A percentile compares a stretch with the other conserved stretches of the same genome.
phyloP scores from a whole-genome alignment of 2,797 vertebrate species.

The Syngnathus rostellatus region DNA sequence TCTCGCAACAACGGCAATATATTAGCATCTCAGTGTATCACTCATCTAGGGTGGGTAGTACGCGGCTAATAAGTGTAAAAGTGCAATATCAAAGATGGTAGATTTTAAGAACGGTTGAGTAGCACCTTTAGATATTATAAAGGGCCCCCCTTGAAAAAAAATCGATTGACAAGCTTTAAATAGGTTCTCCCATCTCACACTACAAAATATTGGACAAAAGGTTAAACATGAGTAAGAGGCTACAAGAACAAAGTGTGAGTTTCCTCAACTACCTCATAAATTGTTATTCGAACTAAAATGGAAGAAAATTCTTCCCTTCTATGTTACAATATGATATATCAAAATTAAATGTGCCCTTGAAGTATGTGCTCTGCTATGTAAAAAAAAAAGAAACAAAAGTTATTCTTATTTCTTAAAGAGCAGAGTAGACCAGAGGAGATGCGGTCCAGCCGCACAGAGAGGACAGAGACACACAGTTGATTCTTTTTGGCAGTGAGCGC shows the following conservation, averaged over 20 bases:
- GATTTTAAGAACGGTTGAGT: constrained; percentile 25
- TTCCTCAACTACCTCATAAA: neutral
- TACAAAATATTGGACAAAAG: neutral
- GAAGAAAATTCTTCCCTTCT: neutral
- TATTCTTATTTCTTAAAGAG: neutral
- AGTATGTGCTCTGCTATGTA: neutral
- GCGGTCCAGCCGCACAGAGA: constrained; percentile 18
- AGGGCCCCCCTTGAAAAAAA: neutral
- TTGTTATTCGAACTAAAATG: neutral
- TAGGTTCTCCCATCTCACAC: constrained; percentile 6
- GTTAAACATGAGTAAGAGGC: neutral
- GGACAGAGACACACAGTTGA: constrained; percentile 16
- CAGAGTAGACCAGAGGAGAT: constrained; percentile 1
- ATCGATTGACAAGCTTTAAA: constrained; percentile 9
- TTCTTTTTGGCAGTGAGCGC: constrained; percentile 37
- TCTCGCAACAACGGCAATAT: constrained; percentile 46
- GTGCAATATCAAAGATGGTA: constrained; percentile 22
- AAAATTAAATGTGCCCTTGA: neutral
- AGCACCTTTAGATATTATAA: constrained; percentile 13
- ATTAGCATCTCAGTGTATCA: constrained; percentile 26
- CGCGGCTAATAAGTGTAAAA: neutral
- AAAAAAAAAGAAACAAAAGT: neutral
- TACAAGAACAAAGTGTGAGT: neutral
- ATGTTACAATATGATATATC: neutral
- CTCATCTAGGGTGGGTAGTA: constrained; percentile 21